Percentiles rank a stretch among this genome's conserved stretches.
Evolutionary conservation across 2,888 invertebrate genomes (phyloP).

Genomic region (Tipula lateralis): DNA sequence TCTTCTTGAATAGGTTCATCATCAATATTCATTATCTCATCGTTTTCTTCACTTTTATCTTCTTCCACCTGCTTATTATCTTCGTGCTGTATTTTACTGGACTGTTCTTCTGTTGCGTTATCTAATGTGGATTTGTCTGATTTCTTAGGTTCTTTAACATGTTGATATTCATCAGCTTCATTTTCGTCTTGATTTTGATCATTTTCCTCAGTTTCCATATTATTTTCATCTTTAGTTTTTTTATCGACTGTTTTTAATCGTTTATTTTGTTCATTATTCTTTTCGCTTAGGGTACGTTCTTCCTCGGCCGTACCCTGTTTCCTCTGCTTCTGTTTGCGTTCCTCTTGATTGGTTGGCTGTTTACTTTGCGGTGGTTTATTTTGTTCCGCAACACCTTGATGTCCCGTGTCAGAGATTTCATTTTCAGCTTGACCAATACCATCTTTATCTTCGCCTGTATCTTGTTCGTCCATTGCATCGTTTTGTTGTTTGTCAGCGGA

Average conservation of each 20-base stretch:
- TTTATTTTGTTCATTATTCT: slow-evolving; percentile 45
- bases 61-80: slow-evolving; percentile 55
- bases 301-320: slow-evolving; percentile 71
- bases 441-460: slow-evolving; percentile 55
- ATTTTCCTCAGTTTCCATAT: slow-evolving; percentile 49
- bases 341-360: slow-evolving; percentile 46
- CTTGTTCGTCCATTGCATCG: slow-evolving; percentile 52
- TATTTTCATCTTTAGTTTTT: slow-evolving; percentile 46
- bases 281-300: slow-evolving; percentile 59
- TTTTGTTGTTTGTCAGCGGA: slow-evolving; percentile 50
- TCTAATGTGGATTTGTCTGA: slow-evolving; percentile 69
- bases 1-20: slow-evolving; percentile 46
- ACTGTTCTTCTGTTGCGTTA: slow-evolving; percentile 79
- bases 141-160: slow-evolving; percentile 73
- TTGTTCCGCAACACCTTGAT: slow-evolving; percentile 54
- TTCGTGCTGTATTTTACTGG: slow-evolving; percentile 54
- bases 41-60: slow-evolving; percentile 54
- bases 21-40: slow-evolving; percentile 51
- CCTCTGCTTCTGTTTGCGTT: slow-evolving; percentile 73
- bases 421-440: slow-evolving; percentile 71
- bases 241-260: slow-evolving; percentile 53
- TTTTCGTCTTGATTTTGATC: slow-evolving; percentile 48
- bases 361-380: slow-evolving; percentile 35
- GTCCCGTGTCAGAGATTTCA: slow-evolving; percentile 62
- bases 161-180: slow-evolving; percentile 66